Conservation (phyloP, 2,888 invertebrate species). For the Oscheius onirici region DNA sequence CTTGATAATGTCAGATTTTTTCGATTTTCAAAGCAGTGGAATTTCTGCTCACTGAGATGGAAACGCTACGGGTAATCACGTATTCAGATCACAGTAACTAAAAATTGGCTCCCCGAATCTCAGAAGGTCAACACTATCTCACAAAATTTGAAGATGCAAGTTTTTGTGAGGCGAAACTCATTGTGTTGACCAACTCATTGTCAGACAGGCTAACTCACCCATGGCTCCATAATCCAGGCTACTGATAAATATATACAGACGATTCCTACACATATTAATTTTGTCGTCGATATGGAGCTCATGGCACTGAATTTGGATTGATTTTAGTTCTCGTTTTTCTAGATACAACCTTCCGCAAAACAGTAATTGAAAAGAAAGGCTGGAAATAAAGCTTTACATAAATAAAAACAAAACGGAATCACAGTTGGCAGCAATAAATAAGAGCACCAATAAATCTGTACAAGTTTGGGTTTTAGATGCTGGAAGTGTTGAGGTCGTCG, state of each 20-base stretch:
- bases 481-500: slow-evolving; percentile 52
- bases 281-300: slow-evolving; percentile 24
- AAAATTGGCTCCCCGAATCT: too few relatives aligned
- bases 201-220: too few relatives aligned
- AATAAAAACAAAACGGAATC: background rate
- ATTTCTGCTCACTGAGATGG: too few relatives aligned
- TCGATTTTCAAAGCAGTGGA: too few relatives aligned
- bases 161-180: too few relatives aligned
- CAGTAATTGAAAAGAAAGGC: background rate
- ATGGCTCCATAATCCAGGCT: slow-evolving; percentile 33
- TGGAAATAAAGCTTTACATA: background rate
- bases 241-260: slow-evolving; percentile 34
- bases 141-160: too few relatives aligned
- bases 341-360: too few relatives aligned
- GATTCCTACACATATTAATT: slow-evolving; percentile 23
- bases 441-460: slow-evolving; percentile 17
- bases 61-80: too few relatives aligned
- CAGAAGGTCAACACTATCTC: too few relatives aligned
- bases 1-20: too few relatives aligned
- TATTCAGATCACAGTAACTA: too few relatives aligned
- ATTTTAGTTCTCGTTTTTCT: background rate
- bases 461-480: slow-evolving; percentile 38
- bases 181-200: too few relatives aligned
- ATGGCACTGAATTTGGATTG: background rate
- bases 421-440: slow-evolving; percentile 9